These are phyloP conservation scores for Saccostrea cuccullata DNA, from an alignment of 1,140 invertebrate species.

Conservation along the genomic window DNA sequence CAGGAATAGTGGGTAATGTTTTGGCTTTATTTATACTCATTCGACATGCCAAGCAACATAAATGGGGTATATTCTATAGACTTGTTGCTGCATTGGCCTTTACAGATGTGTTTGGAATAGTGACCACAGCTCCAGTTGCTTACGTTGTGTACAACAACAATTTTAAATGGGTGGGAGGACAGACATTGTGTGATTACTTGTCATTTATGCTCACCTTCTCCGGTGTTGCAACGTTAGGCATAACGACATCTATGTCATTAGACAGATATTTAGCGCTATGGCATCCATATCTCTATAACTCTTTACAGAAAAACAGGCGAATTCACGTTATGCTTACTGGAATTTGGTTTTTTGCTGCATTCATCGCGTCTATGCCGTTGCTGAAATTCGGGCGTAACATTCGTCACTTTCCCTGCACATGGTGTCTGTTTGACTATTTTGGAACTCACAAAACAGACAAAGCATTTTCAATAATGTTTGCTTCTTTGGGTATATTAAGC, in stretches of 20 bases:
- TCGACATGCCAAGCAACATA: slow-evolving; percentile 36
- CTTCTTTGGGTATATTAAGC: slow-evolving; percentile 47
- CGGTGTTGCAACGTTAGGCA: slow-evolving; percentile 70
- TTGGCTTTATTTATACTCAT: slow-evolving; percentile 46
- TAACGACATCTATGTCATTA: slow-evolving; percentile 72
- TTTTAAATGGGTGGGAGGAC: slow-evolving; percentile 67
- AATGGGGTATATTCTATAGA: slow-evolving; percentile 56
- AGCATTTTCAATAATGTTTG: slow-evolving; percentile 63
- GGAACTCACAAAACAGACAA: slow-evolving; percentile 63
- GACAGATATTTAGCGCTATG: slow-evolving; percentile 72
- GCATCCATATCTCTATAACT: slow-evolving; percentile 72
- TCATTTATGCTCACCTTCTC: slow-evolving; percentile 71
- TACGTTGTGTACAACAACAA: slow-evolving; percentile 66
- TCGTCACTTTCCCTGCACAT: slow-evolving; percentile 73
- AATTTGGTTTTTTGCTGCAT: slow-evolving; percentile 59
- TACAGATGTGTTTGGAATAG: slow-evolving; percentile 74
- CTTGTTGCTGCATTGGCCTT: slow-evolving; percentile 61
- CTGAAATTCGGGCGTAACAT: slow-evolving; percentile 71
- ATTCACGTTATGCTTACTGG: slow-evolving; percentile 62
- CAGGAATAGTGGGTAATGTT: slow-evolving; percentile 47
- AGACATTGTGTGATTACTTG: slow-evolving; percentile 63
- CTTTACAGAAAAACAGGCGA: slow-evolving; percentile 59
- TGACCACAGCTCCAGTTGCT: slow-evolving; percentile 70
- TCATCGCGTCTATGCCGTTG: slow-evolving; percentile 64
- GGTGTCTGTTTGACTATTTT: slow-evolving; percentile 70